These are phyloP conservation scores for Melanophora roralis DNA, from an alignment of 2,888 invertebrate species.

Conservation along the genomic window DNA sequence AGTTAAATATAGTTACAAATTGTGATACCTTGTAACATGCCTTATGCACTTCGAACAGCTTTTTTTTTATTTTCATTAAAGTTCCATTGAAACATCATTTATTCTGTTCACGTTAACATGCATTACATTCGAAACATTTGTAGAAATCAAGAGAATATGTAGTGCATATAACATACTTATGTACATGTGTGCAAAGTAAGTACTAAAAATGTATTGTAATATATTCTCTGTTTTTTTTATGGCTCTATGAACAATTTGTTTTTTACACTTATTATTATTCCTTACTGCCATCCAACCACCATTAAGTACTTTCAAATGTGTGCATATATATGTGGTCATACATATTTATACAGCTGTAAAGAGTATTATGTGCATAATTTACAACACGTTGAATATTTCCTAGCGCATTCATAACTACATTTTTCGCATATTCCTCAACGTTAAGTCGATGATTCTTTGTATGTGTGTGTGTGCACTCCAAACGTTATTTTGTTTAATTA, in stretches of 20 bases:
- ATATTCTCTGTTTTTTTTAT: slow-evolving; percentile 11
- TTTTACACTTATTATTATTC: not conserved
- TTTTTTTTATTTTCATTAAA: slow-evolving; percentile 2
- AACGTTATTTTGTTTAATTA: slow-evolving; percentile 16
- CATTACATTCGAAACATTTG: not conserved
- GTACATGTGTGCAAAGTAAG: slow-evolving; percentile 24
- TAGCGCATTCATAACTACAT: not conserved
- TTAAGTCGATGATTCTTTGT: not conserved
- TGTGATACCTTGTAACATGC: slow-evolving; percentile 15
- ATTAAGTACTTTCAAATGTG: too few relatives aligned
- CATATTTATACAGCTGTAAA: not conserved
- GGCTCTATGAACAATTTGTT: slow-evolving; percentile 14
- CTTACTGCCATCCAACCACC: too few relatives aligned
- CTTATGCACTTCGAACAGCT: slow-evolving; percentile 15
- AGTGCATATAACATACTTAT: slow-evolving; percentile 22
- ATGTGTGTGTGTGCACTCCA: not conserved
- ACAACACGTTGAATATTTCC: slow-evolving; percentile 19
- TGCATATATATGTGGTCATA: too few relatives aligned
- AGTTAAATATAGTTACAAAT: not conserved
- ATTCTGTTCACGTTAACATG: not conserved
- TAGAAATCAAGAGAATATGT: slow-evolving; percentile 11
- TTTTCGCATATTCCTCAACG: not conserved
- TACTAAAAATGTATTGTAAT: too few relatives aligned
- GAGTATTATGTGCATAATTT: slow-evolving; percentile 38
- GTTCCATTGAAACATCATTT: not conserved